Percentiles rank a stretch among this genome's conserved stretches.
These are phyloP conservation scores for Lates calcarifer DNA, from an alignment of 2,113 vertebrate species.

Conservation along the genomic window DNA sequence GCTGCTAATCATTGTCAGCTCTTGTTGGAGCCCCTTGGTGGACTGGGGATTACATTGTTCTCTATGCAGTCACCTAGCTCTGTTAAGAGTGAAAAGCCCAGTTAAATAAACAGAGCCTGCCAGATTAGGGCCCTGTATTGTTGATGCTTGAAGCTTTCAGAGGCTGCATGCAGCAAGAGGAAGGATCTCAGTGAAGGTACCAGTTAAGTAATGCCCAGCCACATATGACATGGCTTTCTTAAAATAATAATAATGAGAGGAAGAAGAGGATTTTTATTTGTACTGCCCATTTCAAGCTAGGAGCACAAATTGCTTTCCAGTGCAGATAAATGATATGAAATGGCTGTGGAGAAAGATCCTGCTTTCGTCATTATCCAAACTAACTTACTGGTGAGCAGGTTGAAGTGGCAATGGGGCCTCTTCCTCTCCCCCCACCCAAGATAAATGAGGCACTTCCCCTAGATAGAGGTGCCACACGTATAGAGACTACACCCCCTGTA, in stretches of 20 bases:
- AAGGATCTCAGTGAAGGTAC: neutral
- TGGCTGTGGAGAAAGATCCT: constrained; percentile 9
- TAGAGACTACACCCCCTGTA: neutral
- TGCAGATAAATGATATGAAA: neutral
- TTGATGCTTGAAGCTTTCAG: constrained; percentile 49
- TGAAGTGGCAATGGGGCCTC: constrained; percentile 21
- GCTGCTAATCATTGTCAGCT: neutral
- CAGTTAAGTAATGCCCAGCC: constrained; percentile 1
- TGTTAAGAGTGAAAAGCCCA: constrained; percentile 47
- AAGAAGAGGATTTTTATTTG: neutral
- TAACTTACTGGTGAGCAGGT: constrained; percentile 28
- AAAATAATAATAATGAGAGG: neutral
- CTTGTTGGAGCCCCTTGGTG: neutral
- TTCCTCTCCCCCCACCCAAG: constrained; percentile 64
- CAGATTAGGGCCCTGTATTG: constrained; percentile 46
- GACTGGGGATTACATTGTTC: neutral
- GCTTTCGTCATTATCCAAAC: constrained; percentile 20
- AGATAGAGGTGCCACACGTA: constrained; percentile 56
- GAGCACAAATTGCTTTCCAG: neutral
- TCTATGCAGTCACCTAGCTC: constrained; percentile 14
- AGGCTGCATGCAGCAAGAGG: constrained; percentile 24
- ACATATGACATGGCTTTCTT: constrained; percentile 1
- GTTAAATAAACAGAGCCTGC: constrained; percentile 47
- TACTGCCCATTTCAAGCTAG: neutral
- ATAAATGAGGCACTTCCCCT: constrained; percentile 69